Percentiles rank a stretch among this genome's conserved stretches.
phyloP scores from a whole-genome alignment of 2,113 vertebrate species.

The Saguinus midas region DNA sequence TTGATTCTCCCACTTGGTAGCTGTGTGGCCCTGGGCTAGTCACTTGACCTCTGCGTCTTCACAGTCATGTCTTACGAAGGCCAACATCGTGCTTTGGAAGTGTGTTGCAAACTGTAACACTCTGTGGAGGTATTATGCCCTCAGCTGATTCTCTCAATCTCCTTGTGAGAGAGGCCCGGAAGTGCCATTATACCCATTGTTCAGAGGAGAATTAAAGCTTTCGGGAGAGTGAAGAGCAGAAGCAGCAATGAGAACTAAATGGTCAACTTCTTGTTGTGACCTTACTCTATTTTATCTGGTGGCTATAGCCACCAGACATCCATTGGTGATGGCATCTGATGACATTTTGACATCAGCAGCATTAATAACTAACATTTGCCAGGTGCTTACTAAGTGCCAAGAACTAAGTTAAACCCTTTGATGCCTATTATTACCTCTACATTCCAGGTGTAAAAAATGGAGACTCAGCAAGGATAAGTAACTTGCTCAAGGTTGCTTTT shows the following conservation, averaged over 20 bases:
- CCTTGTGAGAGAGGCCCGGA: neutral
- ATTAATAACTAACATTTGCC: neutral
- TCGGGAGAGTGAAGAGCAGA: neutral
- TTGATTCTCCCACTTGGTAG: neutral
- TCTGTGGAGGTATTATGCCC: neutral
- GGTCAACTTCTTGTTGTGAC: neutral
- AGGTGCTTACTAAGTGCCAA: neutral
- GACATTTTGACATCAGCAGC: neutral
- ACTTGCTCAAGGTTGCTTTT: neutral
- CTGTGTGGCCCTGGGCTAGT: neutral
- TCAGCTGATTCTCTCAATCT: neutral
- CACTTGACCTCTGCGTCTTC: neutral
- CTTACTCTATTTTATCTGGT: neutral
- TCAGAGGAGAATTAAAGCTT: neutral
- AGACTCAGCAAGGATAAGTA: neutral
- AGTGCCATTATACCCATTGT: neutral
- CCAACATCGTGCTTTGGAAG: neutral
- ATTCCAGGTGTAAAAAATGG: neutral
- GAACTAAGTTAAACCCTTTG: neutral
- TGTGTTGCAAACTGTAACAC: neutral
- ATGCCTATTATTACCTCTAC: neutral
- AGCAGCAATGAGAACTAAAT: neutral
- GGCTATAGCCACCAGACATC: neutral
- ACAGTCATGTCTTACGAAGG: neutral
- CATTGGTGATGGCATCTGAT: neutral